phyloP scores from a whole-genome alignment of 2,797 vertebrate genomes.

The Pelobates cultripes region DNA sequence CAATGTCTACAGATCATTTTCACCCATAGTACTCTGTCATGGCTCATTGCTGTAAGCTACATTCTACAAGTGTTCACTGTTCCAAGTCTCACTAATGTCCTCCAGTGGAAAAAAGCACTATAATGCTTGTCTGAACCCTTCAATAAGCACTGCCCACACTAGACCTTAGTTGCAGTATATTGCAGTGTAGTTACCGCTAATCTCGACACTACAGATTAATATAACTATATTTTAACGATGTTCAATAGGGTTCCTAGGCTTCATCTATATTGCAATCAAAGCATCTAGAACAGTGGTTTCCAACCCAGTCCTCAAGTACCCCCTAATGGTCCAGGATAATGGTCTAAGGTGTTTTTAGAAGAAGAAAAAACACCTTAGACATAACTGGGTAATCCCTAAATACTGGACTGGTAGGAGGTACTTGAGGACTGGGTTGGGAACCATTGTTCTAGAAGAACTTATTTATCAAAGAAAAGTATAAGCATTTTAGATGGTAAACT shows the following conservation, averaged over 20 bases:
- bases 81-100: neutral
- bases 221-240: too few relatives aligned
- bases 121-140: neutral
- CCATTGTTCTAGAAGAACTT: too few relatives aligned
- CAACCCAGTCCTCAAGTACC: too few relatives aligned
- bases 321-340: too few relatives aligned
- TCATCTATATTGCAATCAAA: too few relatives aligned
- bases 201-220: neutral
- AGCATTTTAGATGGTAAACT: slow-evolving; percentile 31
- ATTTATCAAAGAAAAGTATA: neutral
- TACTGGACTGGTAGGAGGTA: too few relatives aligned
- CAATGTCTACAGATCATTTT: slow-evolving; percentile 39
- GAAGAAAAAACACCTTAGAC: too few relatives aligned
- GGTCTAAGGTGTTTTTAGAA: too few relatives aligned
- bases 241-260: too few relatives aligned
- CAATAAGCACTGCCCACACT: neutral
- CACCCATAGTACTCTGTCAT: neutral
- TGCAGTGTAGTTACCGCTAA: neutral
- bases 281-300: too few relatives aligned
- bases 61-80: slow-evolving; percentile 1
- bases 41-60: neutral
- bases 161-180: neutral
- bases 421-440: too few relatives aligned
- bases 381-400: too few relatives aligned
- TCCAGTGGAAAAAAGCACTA: neutral